These are phyloP conservation scores for Batillaria attramentaria DNA, from an alignment of 1,140 invertebrate genomes.

Conservation along the genomic window DNA sequence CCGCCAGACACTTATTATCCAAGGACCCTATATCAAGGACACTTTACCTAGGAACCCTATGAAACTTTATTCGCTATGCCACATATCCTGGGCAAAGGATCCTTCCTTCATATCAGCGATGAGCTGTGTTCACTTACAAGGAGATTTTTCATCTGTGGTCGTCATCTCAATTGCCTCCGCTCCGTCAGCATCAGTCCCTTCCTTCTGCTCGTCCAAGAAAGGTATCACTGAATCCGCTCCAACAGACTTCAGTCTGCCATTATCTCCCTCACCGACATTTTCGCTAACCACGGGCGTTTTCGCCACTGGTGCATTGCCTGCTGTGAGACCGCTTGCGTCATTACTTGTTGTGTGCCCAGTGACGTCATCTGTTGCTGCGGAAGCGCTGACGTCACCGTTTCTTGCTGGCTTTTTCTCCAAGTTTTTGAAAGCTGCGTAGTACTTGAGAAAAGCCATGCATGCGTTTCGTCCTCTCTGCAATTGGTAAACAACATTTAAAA, in stretches of 20 bases:
- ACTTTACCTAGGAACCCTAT: too few relatives aligned
- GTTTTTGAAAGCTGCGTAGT: conserved; percentile 37
- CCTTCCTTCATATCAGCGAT: not conserved
- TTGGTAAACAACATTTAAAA: not conserved
- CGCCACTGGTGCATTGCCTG: not conserved
- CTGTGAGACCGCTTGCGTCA: not conserved
- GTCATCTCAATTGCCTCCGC: conserved; percentile 15
- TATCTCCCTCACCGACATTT: not conserved
- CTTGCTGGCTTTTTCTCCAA: not conserved
- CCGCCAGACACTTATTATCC: not conserved
- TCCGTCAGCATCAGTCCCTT: not conserved
- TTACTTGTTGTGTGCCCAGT: not conserved
- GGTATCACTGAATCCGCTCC: not conserved
- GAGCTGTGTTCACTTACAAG: conserved; percentile 12
- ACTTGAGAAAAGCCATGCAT: conserved; percentile 43
- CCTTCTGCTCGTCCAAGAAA: not conserved
- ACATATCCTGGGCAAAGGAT: too few relatives aligned
- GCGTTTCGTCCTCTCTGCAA: conserved; percentile 34
- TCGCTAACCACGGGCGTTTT: not conserved
- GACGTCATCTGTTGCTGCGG: not conserved
- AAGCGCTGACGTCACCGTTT: not conserved
- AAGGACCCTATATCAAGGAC: too few relatives aligned
- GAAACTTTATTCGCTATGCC: too few relatives aligned
- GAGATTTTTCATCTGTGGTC: conserved; percentile 1
- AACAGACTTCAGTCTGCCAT: not conserved